Percentiles rank a stretch among this genome's conserved stretches.
These are phyloP conservation scores for Phataginus tricuspis DNA, from an alignment of 2,797 vertebrate species.

Conservation along the genomic window DNA sequence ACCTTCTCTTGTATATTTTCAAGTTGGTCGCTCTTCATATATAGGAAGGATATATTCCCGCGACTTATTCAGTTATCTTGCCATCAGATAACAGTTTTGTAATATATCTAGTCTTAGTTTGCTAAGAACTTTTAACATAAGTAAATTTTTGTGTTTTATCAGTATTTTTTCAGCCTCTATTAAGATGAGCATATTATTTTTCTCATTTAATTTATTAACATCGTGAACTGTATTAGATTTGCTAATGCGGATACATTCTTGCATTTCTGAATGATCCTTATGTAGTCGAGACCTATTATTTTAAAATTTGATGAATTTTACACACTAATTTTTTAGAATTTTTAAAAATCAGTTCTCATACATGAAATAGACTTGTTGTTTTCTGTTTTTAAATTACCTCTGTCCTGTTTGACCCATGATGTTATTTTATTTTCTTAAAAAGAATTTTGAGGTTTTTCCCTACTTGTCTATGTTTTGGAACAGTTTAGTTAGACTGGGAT, in stretches of 20 bases:
- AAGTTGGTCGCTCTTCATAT: background rate
- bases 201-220: background rate
- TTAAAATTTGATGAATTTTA: slow-evolving; percentile 32
- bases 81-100: background rate
- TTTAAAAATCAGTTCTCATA: background rate
- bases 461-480: background rate
- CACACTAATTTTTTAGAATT: slow-evolving; percentile 18
- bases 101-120: background rate
- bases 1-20: slow-evolving; percentile 1
- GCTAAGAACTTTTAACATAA: background rate
- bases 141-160: slow-evolving; percentile 5
- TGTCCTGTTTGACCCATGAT: background rate
- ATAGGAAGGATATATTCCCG: background rate
- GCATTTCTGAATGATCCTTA: background rate
- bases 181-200: background rate
- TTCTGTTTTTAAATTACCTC: slow-evolving; percentile 21
- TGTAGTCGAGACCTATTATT: slow-evolving; percentile 27
- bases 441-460: background rate
- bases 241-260: background rate
- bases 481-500: background rate
- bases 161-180: slow-evolving; percentile 21
- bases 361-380: slow-evolving; percentile 19
- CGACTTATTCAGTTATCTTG: background rate
- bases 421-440: slow-evolving; percentile 17
- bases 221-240: background rate